A percentile compares a stretch with the other conserved stretches of the same genome.
These are phyloP conservation scores for Cephalopholis sonnerati DNA, from an alignment of 2,113 vertebrate species.

Conservation along the genomic window DNA sequence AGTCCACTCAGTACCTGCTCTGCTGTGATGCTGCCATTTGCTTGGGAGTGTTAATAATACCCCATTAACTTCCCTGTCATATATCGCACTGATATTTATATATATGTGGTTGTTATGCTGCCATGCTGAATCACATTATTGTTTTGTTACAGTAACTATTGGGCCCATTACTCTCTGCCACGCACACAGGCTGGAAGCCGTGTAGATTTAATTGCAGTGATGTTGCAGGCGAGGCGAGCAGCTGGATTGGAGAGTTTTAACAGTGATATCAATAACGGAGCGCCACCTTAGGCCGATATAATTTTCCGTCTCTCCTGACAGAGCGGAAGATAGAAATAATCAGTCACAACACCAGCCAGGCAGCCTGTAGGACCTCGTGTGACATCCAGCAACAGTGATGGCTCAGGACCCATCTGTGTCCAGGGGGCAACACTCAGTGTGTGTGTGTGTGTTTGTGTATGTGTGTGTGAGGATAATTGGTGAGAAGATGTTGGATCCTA, in stretches of 20 bases:
- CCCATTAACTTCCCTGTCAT: constrained; percentile 73
- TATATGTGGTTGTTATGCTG: constrained; percentile 66
- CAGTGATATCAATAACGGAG: constrained; percentile 81
- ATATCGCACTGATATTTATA: constrained; percentile 47
- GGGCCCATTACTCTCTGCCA: constrained; percentile 85
- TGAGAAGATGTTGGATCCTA: constrained; percentile 57
- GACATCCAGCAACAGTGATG: constrained; percentile 74
- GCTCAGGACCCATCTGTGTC: constrained; percentile 79
- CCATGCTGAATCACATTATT: constrained; percentile 77
- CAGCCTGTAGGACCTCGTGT: constrained; percentile 76
- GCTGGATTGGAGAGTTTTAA: constrained; percentile 78
- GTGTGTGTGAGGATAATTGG: constrained; percentile 60
- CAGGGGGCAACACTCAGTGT: constrained; percentile 50
- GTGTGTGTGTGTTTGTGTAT: constrained; percentile 22
- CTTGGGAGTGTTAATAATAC: constrained; percentile 72
- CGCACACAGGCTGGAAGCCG: constrained; percentile 48
- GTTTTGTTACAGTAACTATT: constrained; percentile 84
- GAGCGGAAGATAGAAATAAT: constrained; percentile 82
- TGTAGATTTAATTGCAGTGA: constrained; percentile 80
- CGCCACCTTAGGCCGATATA: constrained; percentile 75
- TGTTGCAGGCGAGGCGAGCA: constrained; percentile 76
- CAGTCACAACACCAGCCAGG: constrained; percentile 76
- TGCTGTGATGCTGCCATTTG: constrained; percentile 45
- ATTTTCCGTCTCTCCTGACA: constrained; percentile 82
- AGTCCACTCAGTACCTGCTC: constrained; percentile 52